Base-by-base conservation (phyloP, 2,113 vertebrate species). In the Nesoenas mayeri region DNA sequence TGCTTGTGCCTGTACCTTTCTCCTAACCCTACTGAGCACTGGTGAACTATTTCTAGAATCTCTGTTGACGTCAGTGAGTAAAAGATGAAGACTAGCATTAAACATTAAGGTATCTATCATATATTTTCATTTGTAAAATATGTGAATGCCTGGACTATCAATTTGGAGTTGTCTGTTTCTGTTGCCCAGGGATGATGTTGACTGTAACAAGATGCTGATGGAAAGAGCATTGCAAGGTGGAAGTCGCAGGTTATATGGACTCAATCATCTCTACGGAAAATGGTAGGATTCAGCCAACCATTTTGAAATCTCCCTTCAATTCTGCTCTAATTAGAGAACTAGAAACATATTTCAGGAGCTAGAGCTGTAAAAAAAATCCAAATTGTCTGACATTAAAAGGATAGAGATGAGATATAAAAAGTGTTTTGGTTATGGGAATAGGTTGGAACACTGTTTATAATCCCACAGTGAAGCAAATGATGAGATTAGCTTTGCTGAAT, bases 401-500 rank as follows among this genome's bases (percentile, higher is more conserved):
- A 50, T 85, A 88, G 86, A 31, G 15, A 48, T n/a, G 29, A 44
- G 65, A 50, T 87, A 42, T 20, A 20, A 56, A 71, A 42, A 22
- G 13, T 64, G 25, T 29, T 71, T 91, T 21, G 6, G 38, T 82
- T 82, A 42, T n/a, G 17, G 20, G 56, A 29, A 11, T 51, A 71
- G 65, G 42, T 31, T 71, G 73, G 31, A 81, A 74, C 34, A 32
- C 15, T 84, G 10, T 44, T 92, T 78, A 51, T 70, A 87, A 89
- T 67, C 34, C 62, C 75, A 66, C 8, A 3, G 38, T 3, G 8
- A 87, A 87, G 56, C 31, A 75, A 92, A 15, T 14, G 24, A 82
- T 72, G 72, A 64, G 67, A 83, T 80, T 66, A 80, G 26, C 34
- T 91, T 73, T 84, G 60, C 73, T 87, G 36, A 83, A 79, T 62